Percentiles rank a stretch among this genome's conserved stretches.
phyloP scores from a whole-genome alignment of 2,113 vertebrate genomes.

The Ophiodon elongatus region DNA sequence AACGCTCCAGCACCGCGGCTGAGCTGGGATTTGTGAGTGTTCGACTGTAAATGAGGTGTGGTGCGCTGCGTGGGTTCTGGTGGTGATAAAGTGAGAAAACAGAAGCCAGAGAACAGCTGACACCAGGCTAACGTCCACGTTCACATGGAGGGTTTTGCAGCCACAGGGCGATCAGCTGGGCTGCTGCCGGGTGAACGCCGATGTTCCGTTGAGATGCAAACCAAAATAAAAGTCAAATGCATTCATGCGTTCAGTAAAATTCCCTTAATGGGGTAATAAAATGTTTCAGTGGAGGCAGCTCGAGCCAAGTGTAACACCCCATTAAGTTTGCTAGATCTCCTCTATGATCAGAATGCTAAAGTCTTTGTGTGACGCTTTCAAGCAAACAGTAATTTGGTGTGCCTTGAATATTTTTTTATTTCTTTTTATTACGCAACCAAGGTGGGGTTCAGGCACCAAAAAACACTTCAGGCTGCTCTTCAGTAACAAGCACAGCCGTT shows the following conservation, averaged over 20 bases:
- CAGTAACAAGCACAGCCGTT: neutral
- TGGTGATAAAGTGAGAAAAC: slow-evolving; percentile 1
- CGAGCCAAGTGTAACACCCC: slow-evolving; percentile 11
- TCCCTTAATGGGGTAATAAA: slow-evolving; percentile 13
- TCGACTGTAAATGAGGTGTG: slow-evolving; percentile 28
- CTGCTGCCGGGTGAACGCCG: neutral
- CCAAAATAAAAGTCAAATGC: slow-evolving; percentile 10
- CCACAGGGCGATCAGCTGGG: slow-evolving; percentile 13
- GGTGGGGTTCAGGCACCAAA: neutral
- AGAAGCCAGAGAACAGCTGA: slow-evolving; percentile 20
- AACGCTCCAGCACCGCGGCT: neutral
- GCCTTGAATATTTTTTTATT: neutral
- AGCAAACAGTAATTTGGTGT: slow-evolving; percentile 12
- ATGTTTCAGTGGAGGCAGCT: neutral
- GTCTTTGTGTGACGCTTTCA: slow-evolving; percentile 4
- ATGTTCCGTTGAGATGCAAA: slow-evolving; percentile 9
- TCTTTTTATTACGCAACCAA: neutral
- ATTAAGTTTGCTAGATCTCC: neutral
- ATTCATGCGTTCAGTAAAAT: slow-evolving; percentile 28
- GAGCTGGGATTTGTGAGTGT: neutral
- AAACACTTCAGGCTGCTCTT: neutral
- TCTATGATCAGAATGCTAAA: neutral
- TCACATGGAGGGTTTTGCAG: neutral
- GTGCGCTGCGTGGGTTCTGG: neutral
- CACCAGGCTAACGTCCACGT: slow-evolving; percentile 5